Conservation (phyloP, 1,140 invertebrate genomes). For the Monochamus saltuarius region DNA sequence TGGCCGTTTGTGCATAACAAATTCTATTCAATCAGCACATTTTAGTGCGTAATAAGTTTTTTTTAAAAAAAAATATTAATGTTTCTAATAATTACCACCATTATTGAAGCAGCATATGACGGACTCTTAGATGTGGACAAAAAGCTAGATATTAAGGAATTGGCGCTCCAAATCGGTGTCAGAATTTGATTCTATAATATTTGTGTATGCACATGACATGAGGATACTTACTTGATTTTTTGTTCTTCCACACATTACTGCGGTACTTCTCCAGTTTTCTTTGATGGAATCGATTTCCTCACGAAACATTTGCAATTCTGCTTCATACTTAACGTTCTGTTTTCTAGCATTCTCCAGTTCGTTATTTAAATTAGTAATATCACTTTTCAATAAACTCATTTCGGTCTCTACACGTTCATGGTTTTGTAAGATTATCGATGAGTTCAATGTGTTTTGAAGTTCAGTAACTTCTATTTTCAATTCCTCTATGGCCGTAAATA, state of each 20-base stretch:
- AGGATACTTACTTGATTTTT: constrained; percentile 51
- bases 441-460: constrained; percentile 48
- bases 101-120: no score
- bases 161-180: no score
- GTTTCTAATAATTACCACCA: no score
- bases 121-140: no score
- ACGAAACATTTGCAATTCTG: constrained; percentile 38
- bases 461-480: constrained; percentile 51
- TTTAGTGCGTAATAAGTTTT: no score
- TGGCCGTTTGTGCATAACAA: no score
- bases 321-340: constrained; percentile 44
- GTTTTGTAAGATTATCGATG: constrained; percentile 44
- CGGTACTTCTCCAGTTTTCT: constrained; percentile 41
- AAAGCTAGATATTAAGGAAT: no score
- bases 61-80: no score
- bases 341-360: constrained; percentile 43
- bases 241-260: constrained; percentile 43
- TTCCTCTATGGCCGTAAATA: constrained; percentile 48
- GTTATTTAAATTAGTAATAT: constrained; percentile 46
- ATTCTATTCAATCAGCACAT: no score
- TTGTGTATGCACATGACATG: no score
- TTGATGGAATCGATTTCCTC: constrained; percentile 45
- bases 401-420: constrained; percentile 44
- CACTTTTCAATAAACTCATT: constrained; percentile 45
- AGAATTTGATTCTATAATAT: no score